phyloP scores from a whole-genome alignment of 2,113 vertebrate species.

The Pseudorasbora parva region DNA sequence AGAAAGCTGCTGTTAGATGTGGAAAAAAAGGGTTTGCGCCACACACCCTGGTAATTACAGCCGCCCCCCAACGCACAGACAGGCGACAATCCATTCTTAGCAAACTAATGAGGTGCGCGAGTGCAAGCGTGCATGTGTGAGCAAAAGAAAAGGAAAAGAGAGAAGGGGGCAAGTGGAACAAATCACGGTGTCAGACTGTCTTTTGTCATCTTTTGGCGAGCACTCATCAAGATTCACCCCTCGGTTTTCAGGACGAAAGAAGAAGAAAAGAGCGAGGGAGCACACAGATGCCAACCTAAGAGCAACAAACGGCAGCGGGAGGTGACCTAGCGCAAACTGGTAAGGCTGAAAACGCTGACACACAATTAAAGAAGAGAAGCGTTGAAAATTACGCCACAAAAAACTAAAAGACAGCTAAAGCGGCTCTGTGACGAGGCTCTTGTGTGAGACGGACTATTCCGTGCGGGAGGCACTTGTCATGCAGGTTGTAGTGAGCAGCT shows the following conservation, averaged over 20 bases:
- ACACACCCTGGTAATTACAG: constrained; percentile 64
- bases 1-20: constrained; percentile 35
- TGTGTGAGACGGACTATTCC: constrained; percentile 26
- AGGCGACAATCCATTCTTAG: constrained; percentile 38
- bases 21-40: constrained; percentile 16
- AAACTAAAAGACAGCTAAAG: constrained; percentile 15
- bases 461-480: constrained; percentile 6
- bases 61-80: constrained; percentile 44
- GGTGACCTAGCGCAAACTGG: constrained; percentile 14
- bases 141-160: constrained; percentile 45
- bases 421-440: constrained; percentile 2
- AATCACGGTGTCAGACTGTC: constrained; percentile 57
- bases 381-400: constrained; percentile 2
- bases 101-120: constrained; percentile 47
- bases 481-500: constrained; percentile 66
- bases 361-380: constrained; percentile 24
- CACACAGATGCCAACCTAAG: constrained; percentile 32
- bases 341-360: neutral
- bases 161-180: constrained; percentile 38
- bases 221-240: constrained; percentile 48
- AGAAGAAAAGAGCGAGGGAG: constrained; percentile 36
- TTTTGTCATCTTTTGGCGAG: constrained; percentile 55
- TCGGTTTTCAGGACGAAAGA: constrained; percentile 42
- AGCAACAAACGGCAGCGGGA: constrained; percentile 49
- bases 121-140: constrained; percentile 38